Evolutionary conservation across 2,797 vertebrate genomes (phyloP).

Genomic region (Prunella strophiata): DNA sequence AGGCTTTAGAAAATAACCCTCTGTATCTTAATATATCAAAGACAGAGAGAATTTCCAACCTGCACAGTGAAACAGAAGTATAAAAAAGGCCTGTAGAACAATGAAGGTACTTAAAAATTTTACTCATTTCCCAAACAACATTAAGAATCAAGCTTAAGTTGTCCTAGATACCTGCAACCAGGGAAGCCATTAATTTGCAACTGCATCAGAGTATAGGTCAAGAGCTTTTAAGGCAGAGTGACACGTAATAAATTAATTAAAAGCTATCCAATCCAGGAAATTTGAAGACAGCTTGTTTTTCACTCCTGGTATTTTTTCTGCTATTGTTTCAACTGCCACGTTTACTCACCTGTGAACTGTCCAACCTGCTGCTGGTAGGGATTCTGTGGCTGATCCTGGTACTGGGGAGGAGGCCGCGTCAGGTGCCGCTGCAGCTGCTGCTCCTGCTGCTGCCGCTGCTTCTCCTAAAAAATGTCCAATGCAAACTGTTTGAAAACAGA

Average conservation of each 20-base stretch:
- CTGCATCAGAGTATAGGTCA: not conserved
- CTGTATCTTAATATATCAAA: not conserved
- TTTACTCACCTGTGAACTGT: constrained; percentile 87
- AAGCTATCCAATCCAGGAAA: not conserved
- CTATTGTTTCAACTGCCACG: not conserved
- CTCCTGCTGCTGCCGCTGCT: constrained; percentile 89
- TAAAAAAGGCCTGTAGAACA: not conserved
- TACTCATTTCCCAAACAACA: not conserved
- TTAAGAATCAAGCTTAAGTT: not conserved
- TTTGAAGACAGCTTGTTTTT: not conserved
- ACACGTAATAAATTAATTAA: not conserved
- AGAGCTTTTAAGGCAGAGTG: not conserved
- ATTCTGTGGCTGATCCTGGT: constrained; percentile 93
- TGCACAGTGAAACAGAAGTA: not conserved
- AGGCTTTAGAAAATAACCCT: not conserved
- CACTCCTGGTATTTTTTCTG: not conserved
- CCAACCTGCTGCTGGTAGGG: constrained; percentile 87
- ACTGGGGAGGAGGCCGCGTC: constrained; percentile 94
- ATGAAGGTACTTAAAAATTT: not conserved
- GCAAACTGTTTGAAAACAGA: not conserved
- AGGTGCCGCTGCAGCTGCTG: constrained; percentile 94
- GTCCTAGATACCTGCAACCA: not conserved
- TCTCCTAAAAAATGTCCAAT: constrained; percentile 80
- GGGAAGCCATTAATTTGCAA: not conserved
- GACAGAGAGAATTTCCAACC: not conserved